phyloP scores from a whole-genome alignment of 2,113 vertebrate genomes.

The Podocnemis expansa region DNA sequence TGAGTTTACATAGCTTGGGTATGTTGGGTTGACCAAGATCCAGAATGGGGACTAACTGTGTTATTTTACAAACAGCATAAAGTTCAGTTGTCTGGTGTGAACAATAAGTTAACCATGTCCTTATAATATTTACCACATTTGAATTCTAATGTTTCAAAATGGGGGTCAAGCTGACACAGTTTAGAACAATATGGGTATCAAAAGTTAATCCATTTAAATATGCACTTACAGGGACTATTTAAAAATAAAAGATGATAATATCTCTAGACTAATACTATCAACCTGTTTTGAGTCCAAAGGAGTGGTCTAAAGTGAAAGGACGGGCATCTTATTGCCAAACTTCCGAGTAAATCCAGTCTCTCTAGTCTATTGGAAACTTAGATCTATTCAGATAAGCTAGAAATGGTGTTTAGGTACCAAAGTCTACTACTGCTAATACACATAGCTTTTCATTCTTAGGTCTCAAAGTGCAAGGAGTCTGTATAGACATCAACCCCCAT shows the following conservation, averaged over 20 bases:
- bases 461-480: not conserved
- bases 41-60: too few relatives aligned
- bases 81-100: not conserved
- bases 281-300: not conserved
- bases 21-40: too few relatives aligned
- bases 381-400: not conserved
- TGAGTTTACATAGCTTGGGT: too few relatives aligned
- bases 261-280: not conserved
- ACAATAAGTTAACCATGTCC: not conserved
- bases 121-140: not conserved
- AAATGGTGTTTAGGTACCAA: not conserved
- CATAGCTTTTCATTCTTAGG: not conserved
- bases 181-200: not conserved
- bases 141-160: not conserved
- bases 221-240: too few relatives aligned
- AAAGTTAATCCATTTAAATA: not conserved
- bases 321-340: not conserved
- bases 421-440: not conserved
- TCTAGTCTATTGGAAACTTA: not conserved
- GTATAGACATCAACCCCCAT: not conserved
- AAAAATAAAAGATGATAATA: not conserved
- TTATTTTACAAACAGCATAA: not conserved
- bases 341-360: not conserved
- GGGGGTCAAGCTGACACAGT: not conserved
- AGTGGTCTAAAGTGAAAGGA: not conserved